Conservation (phyloP, 2,888 invertebrate genomes). For the Exephanes ischioxanthus region DNA sequence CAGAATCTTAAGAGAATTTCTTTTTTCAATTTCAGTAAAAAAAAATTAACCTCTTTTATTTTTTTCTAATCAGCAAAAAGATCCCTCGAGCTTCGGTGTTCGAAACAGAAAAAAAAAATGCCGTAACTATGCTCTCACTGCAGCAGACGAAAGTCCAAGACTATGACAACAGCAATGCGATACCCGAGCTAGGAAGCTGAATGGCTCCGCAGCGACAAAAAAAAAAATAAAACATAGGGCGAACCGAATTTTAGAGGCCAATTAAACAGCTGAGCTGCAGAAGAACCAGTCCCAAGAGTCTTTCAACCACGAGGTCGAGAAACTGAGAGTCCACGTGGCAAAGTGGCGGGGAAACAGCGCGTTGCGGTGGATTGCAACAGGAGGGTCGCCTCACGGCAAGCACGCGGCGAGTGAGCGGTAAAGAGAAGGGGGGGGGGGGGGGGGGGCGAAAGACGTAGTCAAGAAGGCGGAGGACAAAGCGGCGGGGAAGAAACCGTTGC, state of each 20-base stretch:
- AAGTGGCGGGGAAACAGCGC: slow-evolving; percentile 39
- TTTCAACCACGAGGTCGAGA: slow-evolving; percentile 21
- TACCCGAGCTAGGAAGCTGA: not conserved
- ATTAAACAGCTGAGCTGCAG: slow-evolving; percentile 28
- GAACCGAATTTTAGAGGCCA: slow-evolving; percentile 10
- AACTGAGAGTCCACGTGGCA: slow-evolving; percentile 46
- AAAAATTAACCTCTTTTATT: too few species aligned
- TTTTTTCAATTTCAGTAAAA: too few species aligned
- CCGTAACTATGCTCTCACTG: too few species aligned
- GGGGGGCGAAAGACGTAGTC: slow-evolving; percentile 10
- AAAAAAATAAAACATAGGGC: not conserved
- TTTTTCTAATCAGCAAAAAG: too few species aligned
- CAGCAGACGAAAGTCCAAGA: too few species aligned
- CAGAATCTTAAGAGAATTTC: too few species aligned
- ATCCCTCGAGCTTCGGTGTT: too few species aligned
- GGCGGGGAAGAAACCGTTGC: slow-evolving; percentile 34
- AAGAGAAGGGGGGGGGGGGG: slow-evolving; percentile 10
- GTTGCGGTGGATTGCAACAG: slow-evolving; percentile 30
- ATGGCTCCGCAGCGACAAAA: not conserved
- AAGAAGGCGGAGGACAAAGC: slow-evolving; percentile 12
- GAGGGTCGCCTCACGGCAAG: not conserved
- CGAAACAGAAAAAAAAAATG: too few species aligned
- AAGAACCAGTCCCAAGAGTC: not conserved
- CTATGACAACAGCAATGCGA: too few species aligned
- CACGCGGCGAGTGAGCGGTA: slow-evolving; percentile 24